Evolutionary conservation across 2,888 invertebrate genomes (phyloP), one percentile per base, ranked within the genome.

Genomic region (Cephus pulcher): DNA sequence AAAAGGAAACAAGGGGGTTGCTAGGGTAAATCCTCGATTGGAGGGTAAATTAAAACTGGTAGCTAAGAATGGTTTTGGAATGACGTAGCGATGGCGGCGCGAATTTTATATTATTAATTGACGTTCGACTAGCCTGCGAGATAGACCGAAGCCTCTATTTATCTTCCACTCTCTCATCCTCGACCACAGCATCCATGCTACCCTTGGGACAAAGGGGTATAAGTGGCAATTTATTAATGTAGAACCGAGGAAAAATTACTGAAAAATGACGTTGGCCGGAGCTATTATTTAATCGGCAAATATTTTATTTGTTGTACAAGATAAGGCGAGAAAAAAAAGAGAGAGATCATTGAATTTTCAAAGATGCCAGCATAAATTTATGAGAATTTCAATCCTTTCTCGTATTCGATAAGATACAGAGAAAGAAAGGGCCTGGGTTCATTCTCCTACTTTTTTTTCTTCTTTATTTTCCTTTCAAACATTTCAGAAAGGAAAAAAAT

Each of bases 41-140:
- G 11, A 56, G 34, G 33, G 75, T 69, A 69, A 75, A 75, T 75
- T 75, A 69, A 75, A 75, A 75, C 23, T 75, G 37, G 34, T 75
- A 40, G 69, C 75, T 56, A 69, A 15, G 34, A 69, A 75, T 30
- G 32, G 56, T 34, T 23, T 68, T 9, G 75, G 34, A 23, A 12
- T 12, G 71, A 32, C 4, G 9, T 30, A 32, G 11, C 32, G 1
- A 34, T 33, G n/a, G 33, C 69, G 12, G 32, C 40, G 56, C 33
- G 56, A 40, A 75, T 34, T 75, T 32, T n/a, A 23, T 11, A 12
- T 75, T 56, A 75, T 69, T 75, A 75, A 75, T 69, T 75, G 68
- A 69, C 33, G 4, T 77, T 78, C 73, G 76, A 82, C 75, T 32
- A 32, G 33, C 0, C 71, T 32, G 33, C 32, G 33, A 71, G 33